phyloP scores from a whole-genome alignment of 2,888 invertebrate species.

The Eutolmus rufibarbis region DNA sequence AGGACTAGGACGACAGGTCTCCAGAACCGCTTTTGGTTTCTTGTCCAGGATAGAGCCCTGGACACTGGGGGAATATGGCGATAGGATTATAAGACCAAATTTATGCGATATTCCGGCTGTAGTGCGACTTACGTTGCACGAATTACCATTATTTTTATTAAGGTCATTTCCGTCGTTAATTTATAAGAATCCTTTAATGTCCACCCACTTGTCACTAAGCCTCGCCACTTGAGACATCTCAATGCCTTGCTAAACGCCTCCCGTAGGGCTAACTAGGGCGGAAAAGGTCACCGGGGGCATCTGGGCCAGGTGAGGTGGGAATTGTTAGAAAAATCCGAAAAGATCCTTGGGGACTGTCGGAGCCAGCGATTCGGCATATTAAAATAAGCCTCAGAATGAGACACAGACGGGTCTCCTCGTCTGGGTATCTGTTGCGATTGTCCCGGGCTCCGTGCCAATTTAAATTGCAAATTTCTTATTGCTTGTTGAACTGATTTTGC shows the following conservation, averaged over 20 bases:
- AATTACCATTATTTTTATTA: not conserved
- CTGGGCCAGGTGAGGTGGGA: not conserved
- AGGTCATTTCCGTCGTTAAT: not conserved
- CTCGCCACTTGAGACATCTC: not conserved
- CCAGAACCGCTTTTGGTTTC: not conserved
- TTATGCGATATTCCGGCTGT: not conserved
- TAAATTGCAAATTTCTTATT: not conserved
- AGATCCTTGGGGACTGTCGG: not conserved
- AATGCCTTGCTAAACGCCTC: not conserved
- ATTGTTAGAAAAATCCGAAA: not conserved
- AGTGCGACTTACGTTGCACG: not conserved
- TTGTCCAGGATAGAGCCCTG: not conserved
- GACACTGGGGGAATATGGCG: not conserved
- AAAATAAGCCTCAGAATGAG: not conserved
- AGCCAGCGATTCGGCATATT: not conserved
- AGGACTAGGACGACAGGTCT: not conserved
- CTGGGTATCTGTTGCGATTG: not conserved
- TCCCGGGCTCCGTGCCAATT: not conserved
- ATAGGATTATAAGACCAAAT: not conserved
- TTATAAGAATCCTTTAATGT: not conserved
- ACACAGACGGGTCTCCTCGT: not conserved
- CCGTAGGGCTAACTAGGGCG: not conserved
- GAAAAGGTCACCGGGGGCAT: not conserved
- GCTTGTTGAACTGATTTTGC: not conserved
- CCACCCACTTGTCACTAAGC: not conserved